A percentile compares a stretch with the other conserved stretches of the same genome.
Conservation (phyloP, 2,113 vertebrate species). For the Cryptomyrus ogoouensis region DNA sequence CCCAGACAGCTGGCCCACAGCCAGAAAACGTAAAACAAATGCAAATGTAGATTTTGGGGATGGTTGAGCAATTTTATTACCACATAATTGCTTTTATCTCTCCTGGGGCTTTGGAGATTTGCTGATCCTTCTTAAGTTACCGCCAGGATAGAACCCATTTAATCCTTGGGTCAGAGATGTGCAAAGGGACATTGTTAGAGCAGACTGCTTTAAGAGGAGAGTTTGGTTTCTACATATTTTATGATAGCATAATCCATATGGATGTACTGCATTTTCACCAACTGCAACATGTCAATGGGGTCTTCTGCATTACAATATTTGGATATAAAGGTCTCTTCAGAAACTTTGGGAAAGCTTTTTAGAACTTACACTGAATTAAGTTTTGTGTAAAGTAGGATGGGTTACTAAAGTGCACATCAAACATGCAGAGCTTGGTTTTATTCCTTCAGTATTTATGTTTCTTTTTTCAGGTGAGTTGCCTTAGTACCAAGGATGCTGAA, state of each 20-base stretch:
- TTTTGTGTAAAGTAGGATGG: not conserved
- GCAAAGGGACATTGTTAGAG: not conserved
- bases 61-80: conserved; percentile 8
- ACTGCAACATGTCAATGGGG: not conserved
- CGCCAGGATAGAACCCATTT: not conserved
- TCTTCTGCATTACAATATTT: not conserved
- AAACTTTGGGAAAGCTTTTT: not conserved
- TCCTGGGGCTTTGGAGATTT: not conserved
- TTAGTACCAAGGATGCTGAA: not conserved
- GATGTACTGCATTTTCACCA: not conserved
- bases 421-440: not conserved
- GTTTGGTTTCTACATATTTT: not conserved
- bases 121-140: conserved; percentile 16
- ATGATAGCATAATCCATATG: not conserved
- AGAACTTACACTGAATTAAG: not conserved
- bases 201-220: not conserved
- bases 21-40: not conserved
- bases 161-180: not conserved
- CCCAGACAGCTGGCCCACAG: not conserved
- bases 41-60: conserved; percentile 16
- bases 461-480: not conserved
- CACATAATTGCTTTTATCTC: conserved; percentile 21
- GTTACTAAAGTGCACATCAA: not conserved
- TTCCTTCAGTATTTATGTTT: not conserved
- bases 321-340: not conserved